Conservation (phyloP, 2,797 vertebrate genomes). For the Muscicapa comitata region DNA sequence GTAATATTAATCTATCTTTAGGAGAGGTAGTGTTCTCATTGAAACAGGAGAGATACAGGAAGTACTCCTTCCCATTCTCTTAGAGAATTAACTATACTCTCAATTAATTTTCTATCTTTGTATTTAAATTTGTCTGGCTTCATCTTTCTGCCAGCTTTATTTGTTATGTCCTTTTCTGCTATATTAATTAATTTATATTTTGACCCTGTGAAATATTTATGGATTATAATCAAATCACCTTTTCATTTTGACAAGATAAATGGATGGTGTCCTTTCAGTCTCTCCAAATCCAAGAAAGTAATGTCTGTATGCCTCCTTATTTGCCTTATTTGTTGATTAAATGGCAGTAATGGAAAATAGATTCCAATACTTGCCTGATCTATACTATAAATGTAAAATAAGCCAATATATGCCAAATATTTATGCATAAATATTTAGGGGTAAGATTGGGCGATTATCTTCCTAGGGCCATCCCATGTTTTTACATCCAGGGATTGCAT, state of each 20-base stretch:
- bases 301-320: neutral
- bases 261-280: neutral
- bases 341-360: neutral
- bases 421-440: neutral
- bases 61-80: neutral
- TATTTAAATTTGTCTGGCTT: neutral
- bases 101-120: neutral
- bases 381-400: neutral
- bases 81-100: neutral
- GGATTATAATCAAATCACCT: neutral
- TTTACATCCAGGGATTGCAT: neutral
- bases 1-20: neutral
- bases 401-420: neutral
- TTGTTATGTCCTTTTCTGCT: neutral
- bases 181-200: constrained; percentile 10
- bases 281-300: neutral
- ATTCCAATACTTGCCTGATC: neutral
- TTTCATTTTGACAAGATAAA: neutral
- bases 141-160: neutral
- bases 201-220: neutral
- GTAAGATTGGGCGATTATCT: neutral
- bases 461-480: neutral
- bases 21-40: neutral
- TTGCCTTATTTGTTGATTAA: neutral
- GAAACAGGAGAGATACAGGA: neutral